Evolutionary conservation across 2,797 vertebrate species (phyloP), one percentile per base, ranked within the genome.

Genomic region (Benthosema pterotum): DNA sequence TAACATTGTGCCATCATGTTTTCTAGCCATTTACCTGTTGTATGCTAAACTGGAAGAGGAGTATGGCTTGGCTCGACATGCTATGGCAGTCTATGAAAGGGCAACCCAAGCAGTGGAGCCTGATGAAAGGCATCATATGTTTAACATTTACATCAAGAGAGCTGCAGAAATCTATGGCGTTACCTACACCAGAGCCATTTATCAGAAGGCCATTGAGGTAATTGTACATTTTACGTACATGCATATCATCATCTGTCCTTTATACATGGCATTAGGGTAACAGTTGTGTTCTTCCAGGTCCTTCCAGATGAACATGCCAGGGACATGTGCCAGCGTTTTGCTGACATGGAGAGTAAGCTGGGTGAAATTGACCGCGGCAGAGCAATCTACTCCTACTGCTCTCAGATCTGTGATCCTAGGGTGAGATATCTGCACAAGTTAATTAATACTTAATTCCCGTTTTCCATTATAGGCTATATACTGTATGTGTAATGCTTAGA

Each of bases 131-230:
- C 94, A 94, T 7, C 93, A 94, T 38, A 98, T 98, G 96, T 98
- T 96, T 83, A 96, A 98, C 79, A 97, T 98, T 80, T 97, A 97
- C 88, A 97, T 97, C 82, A 96, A 95, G 86, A 91, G 95, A 58
- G 96, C 96, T 0, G 96, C 96, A 0, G 95, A 98, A 87, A 96
- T 98, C 74, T 98, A 98, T 2, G 96, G 96, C 0, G 95, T 98
- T 73, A 98, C 96, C 3, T 95, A 97, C 80, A 98, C 96, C 5
- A 93, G 96, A 15, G 88, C 92, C 67, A 98, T 98, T 77, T 98
- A 97, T 74, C 95, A 98, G 89, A 96, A 95, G 75, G 93, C 96
- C 56, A 97, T 98, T 0, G 95, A 97, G 96, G 96, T 96, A 82
- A 11, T 4, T 32, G 7, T 32, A 32, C 28, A 32, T 32, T 32